Evolutionary conservation across 2,797 vertebrate genomes (phyloP).

Genomic region (Pyrocephalus nanus): DNA sequence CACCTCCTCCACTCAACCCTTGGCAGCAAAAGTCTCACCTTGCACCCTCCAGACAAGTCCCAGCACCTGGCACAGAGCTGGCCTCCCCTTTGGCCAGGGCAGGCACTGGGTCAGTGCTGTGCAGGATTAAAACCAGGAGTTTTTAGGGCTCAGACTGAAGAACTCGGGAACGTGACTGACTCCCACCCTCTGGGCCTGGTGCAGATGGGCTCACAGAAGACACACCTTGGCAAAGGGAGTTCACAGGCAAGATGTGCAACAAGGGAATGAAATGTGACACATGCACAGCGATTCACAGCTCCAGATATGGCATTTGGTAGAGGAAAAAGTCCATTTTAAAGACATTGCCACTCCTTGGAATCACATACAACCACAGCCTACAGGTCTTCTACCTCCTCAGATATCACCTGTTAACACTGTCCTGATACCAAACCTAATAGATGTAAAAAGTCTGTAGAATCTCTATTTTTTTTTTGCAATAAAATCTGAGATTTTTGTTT

Average conservation of each 20-base stretch:
- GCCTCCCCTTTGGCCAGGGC: background rate
- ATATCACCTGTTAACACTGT: background rate
- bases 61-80: background rate
- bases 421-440: background rate
- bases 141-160: background rate
- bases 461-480: background rate
- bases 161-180: background rate
- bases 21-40: background rate
- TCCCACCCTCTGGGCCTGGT: background rate
- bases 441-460: background rate
- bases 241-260: background rate
- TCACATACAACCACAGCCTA: background rate
- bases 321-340: background rate
- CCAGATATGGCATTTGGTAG: background rate
- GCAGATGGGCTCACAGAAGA: background rate
- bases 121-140: fast-evolving
- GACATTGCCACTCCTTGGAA: background rate
- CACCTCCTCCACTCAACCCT: background rate
- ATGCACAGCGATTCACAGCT: background rate
- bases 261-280: background rate
- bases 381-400: background rate
- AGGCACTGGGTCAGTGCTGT: background rate
- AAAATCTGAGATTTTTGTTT: background rate
- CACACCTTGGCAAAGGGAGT: background rate
- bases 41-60: background rate